Evolutionary conservation across 2,888 invertebrate species (phyloP).

Genomic region (Drosophila atripex): DNA sequence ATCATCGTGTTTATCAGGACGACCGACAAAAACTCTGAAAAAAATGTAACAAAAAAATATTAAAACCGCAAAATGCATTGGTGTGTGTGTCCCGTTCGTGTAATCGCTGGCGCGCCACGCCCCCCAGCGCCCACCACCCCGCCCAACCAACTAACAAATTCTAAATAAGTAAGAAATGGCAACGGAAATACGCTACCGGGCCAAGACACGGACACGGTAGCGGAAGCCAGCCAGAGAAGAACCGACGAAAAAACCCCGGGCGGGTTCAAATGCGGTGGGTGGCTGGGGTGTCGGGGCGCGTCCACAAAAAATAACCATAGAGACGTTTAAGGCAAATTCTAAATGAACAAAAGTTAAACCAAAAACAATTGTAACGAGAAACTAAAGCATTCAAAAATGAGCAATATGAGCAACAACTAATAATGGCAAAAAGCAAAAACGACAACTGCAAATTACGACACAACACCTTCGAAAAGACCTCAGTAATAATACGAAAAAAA

Average conservation of each 20-base stretch:
- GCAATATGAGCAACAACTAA: conserved; percentile 74
- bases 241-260: conserved; percentile 12
- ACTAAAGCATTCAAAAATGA: conserved; percentile 65
- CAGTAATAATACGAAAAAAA: conserved; percentile 58
- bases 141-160: conserved; percentile 16
- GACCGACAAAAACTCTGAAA: conserved; percentile 57
- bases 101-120: conserved; percentile 72
- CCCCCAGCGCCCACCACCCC: conserved; percentile 20
- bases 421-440: conserved; percentile 70
- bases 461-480: conserved; percentile 79
- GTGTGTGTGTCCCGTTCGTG: conserved; percentile 81
- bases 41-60: conserved; percentile 65
- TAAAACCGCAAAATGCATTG: conserved; percentile 76
- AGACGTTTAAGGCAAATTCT: conserved; percentile 81
- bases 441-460: conserved; percentile 74
- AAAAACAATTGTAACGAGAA: conserved; percentile 67
- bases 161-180: conserved; percentile 5
- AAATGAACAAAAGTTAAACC: conserved; percentile 73
- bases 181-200: conserved; percentile 14
- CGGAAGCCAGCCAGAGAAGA: background rate
- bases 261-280: conserved; percentile 23
- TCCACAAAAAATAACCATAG: conserved; percentile 80
- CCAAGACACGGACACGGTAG: conserved; percentile 5
- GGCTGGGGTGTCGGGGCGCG: conserved; percentile 48
- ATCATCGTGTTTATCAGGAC: conserved; percentile 73